A percentile compares a stretch with the other conserved stretches of the same genome.
Conservation (phyloP, 2,113 vertebrate species). For the Cyanocitta stelleri region DNA sequence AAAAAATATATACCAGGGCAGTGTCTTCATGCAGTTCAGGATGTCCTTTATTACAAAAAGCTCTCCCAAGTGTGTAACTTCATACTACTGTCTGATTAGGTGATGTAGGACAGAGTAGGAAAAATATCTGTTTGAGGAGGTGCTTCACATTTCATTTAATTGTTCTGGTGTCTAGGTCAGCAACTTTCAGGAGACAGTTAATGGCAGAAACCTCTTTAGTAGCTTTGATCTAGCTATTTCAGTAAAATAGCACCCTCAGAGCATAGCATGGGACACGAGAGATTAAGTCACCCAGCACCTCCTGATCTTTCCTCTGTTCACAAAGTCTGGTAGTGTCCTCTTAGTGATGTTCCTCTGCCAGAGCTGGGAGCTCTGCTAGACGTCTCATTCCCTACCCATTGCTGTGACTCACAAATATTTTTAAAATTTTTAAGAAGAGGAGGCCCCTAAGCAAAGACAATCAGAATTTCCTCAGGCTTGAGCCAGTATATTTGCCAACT, state of each 20-base stretch:
- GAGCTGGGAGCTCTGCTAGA: neutral
- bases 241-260: neutral
- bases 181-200: neutral
- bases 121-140: neutral
- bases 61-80: constrained; percentile 23
- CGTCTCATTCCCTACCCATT: neutral
- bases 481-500: neutral
- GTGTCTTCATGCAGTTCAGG: neutral
- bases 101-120: neutral
- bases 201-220: neutral
- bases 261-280: accelerated
- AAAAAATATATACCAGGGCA: neutral
- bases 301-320: neutral
- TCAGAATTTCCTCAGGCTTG: neutral
- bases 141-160: constrained; percentile 51
- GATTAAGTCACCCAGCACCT: neutral
- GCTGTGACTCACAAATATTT: neutral
- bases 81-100: constrained; percentile 10
- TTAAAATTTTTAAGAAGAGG: neutral
- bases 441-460: neutral
- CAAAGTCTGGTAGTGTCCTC: neutral
- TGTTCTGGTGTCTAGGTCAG: neutral
- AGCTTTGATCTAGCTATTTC: neutral
- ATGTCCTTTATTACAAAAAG: neutral
- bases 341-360: neutral